Percentiles rank a stretch among this genome's conserved stretches.
These are phyloP conservation scores for Limosa lapponica DNA, from an alignment of 2,797 vertebrate species.

Conservation along the genomic window DNA sequence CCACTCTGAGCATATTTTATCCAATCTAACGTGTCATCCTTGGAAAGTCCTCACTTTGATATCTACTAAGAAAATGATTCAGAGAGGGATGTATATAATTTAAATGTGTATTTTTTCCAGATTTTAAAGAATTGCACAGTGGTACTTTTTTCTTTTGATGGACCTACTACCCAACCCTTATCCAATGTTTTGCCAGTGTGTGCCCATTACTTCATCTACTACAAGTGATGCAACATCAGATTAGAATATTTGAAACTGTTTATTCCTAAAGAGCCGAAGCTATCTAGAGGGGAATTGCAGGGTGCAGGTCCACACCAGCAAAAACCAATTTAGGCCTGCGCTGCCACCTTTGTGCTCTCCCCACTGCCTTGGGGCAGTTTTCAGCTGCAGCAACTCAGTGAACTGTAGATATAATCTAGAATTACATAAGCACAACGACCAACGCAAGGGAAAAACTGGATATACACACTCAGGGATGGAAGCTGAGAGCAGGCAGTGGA, in stretches of 20 bases:
- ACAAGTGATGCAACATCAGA: not conserved
- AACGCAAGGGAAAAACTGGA: not conserved
- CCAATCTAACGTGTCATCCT: accelerated
- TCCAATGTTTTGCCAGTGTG: not conserved
- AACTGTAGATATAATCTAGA: not conserved
- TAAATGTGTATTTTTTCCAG: not conserved
- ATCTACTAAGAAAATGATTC: not conserved
- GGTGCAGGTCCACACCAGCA: not conserved
- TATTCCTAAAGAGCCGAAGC: not conserved
- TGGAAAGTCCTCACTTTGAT: not conserved
- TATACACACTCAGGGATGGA: not conserved
- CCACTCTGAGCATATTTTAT: not conserved
- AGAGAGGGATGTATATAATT: not conserved
- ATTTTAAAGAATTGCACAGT: not conserved
- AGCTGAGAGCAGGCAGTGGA: not conserved
- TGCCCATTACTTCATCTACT: not conserved
- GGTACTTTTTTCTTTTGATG: not conserved
- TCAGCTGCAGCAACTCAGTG: not conserved
- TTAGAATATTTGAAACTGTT: not conserved
- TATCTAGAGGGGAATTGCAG: not conserved
- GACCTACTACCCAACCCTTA: not conserved
- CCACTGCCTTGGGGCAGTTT: not conserved
- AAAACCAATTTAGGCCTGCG: not conserved
- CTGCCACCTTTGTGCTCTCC: not conserved
- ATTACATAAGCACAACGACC: not conserved